A percentile compares a stretch with the other conserved stretches of the same genome.
Evolutionary conservation across 1,140 invertebrate species (phyloP).

Genomic region (Drusus annulatus): DNA sequence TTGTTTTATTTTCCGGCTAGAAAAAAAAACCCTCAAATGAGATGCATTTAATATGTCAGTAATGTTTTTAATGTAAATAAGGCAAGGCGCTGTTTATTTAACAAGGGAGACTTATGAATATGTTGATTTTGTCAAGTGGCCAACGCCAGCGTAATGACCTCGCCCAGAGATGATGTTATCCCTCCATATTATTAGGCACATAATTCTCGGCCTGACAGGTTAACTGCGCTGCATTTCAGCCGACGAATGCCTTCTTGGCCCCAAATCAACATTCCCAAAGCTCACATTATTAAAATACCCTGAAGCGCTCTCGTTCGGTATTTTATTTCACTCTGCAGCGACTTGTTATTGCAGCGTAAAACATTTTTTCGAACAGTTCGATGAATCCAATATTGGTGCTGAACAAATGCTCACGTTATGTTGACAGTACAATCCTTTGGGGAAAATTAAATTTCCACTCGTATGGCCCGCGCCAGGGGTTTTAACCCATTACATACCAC

Average conservation of each 20-base stretch:
- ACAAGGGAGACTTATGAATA: background rate
- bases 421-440: background rate
- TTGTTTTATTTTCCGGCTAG: background rate
- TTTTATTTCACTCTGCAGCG: slow-evolving; percentile 19
- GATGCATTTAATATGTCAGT: too few relatives aligned
- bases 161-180: background rate
- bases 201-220: slow-evolving; percentile 36
- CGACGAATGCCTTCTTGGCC: slow-evolving; percentile 40
- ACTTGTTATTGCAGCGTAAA: slow-evolving; percentile 15
- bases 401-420: background rate
- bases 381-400: slow-evolving; percentile 15
- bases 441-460: slow-evolving; percentile 5
- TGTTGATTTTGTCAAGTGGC: slow-evolving; percentile 16
- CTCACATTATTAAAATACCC: slow-evolving; percentile 47
- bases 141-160: background rate
- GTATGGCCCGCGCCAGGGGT: background rate
- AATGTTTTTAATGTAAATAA: too few relatives aligned
- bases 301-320: slow-evolving; percentile 10
- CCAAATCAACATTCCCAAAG: slow-evolving; percentile 42
- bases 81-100: too few relatives aligned
- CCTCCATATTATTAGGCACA: slow-evolving; percentile 8
- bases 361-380: background rate
- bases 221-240: slow-evolving; percentile 44
- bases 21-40: too few relatives aligned
- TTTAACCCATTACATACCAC: too few relatives aligned